Percentiles rank a stretch among this genome's conserved stretches.
Conservation (phyloP, 2,113 vertebrate species). For the Hypomesus transpacificus region DNA sequence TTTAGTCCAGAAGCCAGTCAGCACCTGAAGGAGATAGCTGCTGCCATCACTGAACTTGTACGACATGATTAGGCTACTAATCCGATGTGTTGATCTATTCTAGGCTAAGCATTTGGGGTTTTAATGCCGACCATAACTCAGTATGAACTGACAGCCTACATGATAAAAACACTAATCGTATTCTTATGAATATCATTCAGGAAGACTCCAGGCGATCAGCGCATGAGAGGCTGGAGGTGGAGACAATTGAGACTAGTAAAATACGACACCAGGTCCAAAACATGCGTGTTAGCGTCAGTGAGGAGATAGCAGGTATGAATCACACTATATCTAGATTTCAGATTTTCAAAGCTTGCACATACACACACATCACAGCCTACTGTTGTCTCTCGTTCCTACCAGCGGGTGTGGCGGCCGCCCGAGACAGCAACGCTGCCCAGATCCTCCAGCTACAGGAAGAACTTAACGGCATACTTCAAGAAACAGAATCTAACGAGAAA, state of each 20-base stretch:
- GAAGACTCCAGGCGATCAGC: constrained; percentile 67
- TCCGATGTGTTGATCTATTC: neutral
- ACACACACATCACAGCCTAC: neutral
- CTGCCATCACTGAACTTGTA: constrained; percentile 73
- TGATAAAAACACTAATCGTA: neutral
- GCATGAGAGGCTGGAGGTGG: constrained; percentile 75
- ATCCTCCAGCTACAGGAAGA: constrained; percentile 59
- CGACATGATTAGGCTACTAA: neutral
- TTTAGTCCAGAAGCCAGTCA: constrained; percentile 70
- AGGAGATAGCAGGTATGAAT: constrained; percentile 69
- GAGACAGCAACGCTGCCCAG: constrained; percentile 51
- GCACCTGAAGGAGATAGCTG: constrained; percentile 64
- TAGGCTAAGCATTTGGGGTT: too few relatives aligned
- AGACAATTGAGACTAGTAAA: constrained; percentile 79
- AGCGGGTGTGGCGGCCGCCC: constrained; percentile 67
- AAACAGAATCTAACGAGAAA: constrained; percentile 37
- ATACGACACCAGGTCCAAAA: constrained; percentile 62
- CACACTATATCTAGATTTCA: neutral
- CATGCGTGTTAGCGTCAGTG: constrained; percentile 51
- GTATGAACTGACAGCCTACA: neutral
- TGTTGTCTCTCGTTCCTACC: constrained; percentile 19
- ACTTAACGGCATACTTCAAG: constrained; percentile 26
- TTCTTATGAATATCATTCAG: constrained; percentile 39
- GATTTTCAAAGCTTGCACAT: neutral
- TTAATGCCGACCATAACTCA: too few relatives aligned